Evolutionary conservation across 2,888 invertebrate genomes (phyloP).

Genomic region (Lochmaea capreae): DNA sequence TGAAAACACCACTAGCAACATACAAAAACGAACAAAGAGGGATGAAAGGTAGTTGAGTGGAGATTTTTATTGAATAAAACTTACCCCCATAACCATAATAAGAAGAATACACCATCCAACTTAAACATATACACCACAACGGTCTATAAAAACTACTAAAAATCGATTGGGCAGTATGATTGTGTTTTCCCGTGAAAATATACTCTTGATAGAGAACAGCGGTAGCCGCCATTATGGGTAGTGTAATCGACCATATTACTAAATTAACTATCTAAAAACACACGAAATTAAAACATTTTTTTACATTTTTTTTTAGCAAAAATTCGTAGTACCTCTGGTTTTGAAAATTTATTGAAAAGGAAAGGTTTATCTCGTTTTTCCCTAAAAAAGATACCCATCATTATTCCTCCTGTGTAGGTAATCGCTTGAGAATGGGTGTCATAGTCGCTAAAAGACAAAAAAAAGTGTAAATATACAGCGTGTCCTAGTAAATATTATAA

Average conservation of each 20-base stretch:
- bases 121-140: constrained; percentile 44
- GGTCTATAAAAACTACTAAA: constrained; percentile 38
- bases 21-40: too few relatives aligned
- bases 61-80: background rate
- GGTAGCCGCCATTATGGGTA: constrained; percentile 35
- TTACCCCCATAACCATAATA: constrained; percentile 51
- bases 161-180: constrained; percentile 13
- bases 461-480: too few relatives aligned
- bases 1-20: too few relatives aligned
- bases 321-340: constrained; percentile 7
- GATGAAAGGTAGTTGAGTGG: too few relatives aligned
- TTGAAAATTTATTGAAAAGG: constrained; percentile 29
- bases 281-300: background rate
- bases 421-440: constrained; percentile 51
- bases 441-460: constrained; percentile 41
- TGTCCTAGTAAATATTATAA: background rate
- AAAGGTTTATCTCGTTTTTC: constrained; percentile 40
- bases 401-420: constrained; percentile 49
- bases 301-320: background rate
- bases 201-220: constrained; percentile 35
- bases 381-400: constrained; percentile 48
- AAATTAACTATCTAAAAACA: constrained; percentile 40
- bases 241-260: constrained; percentile 39
- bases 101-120: constrained; percentile 49
- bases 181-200: constrained; percentile 14